Percentiles rank a stretch among this genome's conserved stretches.
Evolutionary conservation across 1,140 invertebrate genomes (phyloP).

Genomic region (Caenorhabditis latens): DNA sequence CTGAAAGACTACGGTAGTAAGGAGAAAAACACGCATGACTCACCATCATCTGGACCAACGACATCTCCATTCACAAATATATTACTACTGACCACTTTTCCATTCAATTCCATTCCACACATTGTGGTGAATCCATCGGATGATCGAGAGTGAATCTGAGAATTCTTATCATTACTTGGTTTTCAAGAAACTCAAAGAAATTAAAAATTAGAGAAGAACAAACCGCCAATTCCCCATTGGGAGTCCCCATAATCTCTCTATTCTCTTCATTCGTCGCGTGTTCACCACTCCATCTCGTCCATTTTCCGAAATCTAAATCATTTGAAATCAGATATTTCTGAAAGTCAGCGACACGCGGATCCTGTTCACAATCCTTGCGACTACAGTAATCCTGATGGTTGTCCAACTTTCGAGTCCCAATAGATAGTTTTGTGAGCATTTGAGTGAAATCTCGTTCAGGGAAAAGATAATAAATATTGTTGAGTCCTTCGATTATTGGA

Average conservation of each 20-base stretch:
- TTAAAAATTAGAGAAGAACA: too few relatives aligned
- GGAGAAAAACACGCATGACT: too few relatives aligned
- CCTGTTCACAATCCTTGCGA: constrained; percentile 13
- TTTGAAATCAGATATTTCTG: background rate
- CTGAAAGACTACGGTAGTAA: background rate
- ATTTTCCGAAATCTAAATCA: background rate
- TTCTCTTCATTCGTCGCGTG: background rate
- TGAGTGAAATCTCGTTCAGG: constrained; percentile 25
- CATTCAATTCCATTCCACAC: constrained; percentile 45
- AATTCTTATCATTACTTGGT: background rate
- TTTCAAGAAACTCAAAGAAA: too few relatives aligned
- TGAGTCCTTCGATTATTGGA: constrained; percentile 37
- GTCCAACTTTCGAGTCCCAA: background rate
- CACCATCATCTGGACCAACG: background rate
- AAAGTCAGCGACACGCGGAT: constrained; percentile 1
- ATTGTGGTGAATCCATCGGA: background rate
- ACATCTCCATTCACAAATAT: constrained; percentile 12
- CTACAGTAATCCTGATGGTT: background rate
- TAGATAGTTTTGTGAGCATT: background rate
- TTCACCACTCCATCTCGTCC: constrained; percentile 30
- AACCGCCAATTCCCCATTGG: constrained; percentile 18
- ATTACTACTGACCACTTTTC: constrained; percentile 14
- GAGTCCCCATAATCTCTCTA: background rate
- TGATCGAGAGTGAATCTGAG: constrained; percentile 10
- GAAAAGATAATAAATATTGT: background rate